Conservation (phyloP, 1,140 invertebrate genomes). For the Diorhabda carinulata region DNA sequence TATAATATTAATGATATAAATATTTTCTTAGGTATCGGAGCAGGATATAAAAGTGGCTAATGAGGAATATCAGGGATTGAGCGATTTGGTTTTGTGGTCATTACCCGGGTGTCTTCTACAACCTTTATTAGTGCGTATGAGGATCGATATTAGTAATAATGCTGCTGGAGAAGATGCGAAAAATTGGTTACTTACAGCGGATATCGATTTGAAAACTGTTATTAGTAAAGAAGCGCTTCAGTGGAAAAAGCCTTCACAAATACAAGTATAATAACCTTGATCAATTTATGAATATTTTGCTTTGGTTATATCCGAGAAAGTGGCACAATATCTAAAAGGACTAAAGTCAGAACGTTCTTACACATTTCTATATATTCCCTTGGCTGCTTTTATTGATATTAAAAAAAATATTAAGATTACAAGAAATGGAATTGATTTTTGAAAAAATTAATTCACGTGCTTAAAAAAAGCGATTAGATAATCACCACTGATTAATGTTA, state of each 20-base stretch:
- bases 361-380: too few relatives aligned
- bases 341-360: too few relatives aligned
- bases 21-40: slow-evolving; percentile 55
- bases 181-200: slow-evolving; percentile 68
- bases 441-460: too few relatives aligned
- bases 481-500: too few relatives aligned
- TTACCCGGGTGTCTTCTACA: slow-evolving; percentile 72
- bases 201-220: slow-evolving; percentile 70
- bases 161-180: slow-evolving; percentile 56
- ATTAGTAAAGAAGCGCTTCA: slow-evolving; percentile 84
- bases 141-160: slow-evolving; percentile 47
- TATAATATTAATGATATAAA: slow-evolving; percentile 1
- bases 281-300: too few relatives aligned
- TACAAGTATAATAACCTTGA: slow-evolving; percentile 51
- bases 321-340: too few relatives aligned
- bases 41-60: slow-evolving; percentile 66
- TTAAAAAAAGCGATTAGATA: too few relatives aligned
- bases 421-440: too few relatives aligned
- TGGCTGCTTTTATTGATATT: too few relatives aligned
- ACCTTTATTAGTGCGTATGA: slow-evolving; percentile 64
- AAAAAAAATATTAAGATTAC: too few relatives aligned
- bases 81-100: slow-evolving; percentile 72
- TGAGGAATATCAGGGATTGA: slow-evolving; percentile 64
- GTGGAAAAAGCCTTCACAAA: slow-evolving; percentile 63
- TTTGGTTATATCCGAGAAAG: too few relatives aligned